Evolutionary conservation across 23 tunicate genomes (phyloP).

Genomic region (Corella eumyota): DNA sequence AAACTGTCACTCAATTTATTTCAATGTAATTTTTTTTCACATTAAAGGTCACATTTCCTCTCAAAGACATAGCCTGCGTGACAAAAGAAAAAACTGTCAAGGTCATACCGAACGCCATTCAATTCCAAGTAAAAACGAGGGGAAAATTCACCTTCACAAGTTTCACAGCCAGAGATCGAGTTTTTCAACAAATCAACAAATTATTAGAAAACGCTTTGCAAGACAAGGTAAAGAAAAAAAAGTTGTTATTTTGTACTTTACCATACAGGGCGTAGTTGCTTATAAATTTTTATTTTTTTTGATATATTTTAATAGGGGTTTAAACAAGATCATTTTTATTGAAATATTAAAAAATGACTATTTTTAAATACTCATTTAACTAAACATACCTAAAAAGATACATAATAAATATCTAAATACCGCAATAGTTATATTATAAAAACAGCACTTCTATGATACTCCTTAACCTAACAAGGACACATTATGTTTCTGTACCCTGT

Average conservation of each 20-base stretch:
- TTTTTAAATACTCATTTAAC: too few species aligned
- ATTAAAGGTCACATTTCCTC: conserved; percentile 9
- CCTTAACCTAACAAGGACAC: too few species aligned
- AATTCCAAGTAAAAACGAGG: conserved; percentile 30
- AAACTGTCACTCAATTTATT: too few species aligned
- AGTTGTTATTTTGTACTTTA: neutral
- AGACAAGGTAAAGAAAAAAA: conserved; percentile 34
- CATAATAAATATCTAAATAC: too few species aligned
- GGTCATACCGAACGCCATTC: conserved; percentile 94
- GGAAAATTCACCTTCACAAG: conserved; percentile 74
- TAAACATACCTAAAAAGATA: too few species aligned
- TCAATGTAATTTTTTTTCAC: too few species aligned
- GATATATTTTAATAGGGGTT: neutral
- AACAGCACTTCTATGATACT: too few species aligned
- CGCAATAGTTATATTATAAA: too few species aligned
- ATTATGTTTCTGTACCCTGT: too few species aligned
- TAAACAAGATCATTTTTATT: neutral
- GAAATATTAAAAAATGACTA: too few species aligned
- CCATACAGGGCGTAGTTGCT: too few species aligned
- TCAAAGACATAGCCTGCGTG: conserved; percentile 52
- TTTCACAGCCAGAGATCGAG: conserved; percentile 92
- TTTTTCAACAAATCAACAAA: conserved; percentile 25
- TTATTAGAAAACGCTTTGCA: conserved; percentile 63
- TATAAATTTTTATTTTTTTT: neutral
- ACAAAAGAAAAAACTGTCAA: conserved; percentile 86